These are phyloP conservation scores for Lissocephala sabroskyi DNA, from an alignment of 2,888 invertebrate species.

Conservation along the genomic window DNA sequence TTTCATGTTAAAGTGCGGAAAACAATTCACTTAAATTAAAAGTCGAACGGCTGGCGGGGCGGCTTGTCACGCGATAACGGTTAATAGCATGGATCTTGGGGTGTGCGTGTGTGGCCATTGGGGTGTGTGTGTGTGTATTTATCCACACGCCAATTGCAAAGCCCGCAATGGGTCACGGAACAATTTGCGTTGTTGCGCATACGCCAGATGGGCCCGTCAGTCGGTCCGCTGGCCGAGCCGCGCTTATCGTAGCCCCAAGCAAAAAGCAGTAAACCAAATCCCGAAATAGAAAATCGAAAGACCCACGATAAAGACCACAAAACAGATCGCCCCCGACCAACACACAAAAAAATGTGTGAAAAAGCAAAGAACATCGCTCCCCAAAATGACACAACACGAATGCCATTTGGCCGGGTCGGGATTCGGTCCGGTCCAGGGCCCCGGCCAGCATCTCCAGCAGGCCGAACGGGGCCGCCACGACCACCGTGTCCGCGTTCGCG, in stretches of 20 bases:
- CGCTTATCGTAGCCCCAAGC: not conserved
- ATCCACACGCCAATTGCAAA: slow-evolving; percentile 1
- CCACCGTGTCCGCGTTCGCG: slow-evolving; percentile 32
- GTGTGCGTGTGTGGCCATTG: not conserved
- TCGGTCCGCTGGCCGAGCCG: not conserved
- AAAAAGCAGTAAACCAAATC: too few relatives aligned
- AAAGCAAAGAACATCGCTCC: not conserved
- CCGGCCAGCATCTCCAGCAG: too few relatives aligned
- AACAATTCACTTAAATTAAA: slow-evolving; percentile 57
- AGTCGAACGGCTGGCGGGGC: slow-evolving; percentile 32
- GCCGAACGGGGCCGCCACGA: slow-evolving; percentile 13
- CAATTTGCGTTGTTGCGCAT: slow-evolving; percentile 48
- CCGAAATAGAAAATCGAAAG: too few relatives aligned
- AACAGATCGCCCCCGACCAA: too few relatives aligned
- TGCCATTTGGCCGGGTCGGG: too few relatives aligned
- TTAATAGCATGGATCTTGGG: slow-evolving; percentile 20
- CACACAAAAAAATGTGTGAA: too few relatives aligned
- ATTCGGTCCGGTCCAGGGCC: too few relatives aligned
- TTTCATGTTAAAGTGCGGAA: slow-evolving; percentile 29
- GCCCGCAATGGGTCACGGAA: slow-evolving; percentile 6
- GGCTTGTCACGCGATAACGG: slow-evolving; percentile 53
- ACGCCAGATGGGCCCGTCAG: slow-evolving; percentile 49
- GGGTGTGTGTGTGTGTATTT: slow-evolving; percentile 6
- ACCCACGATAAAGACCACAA: too few relatives aligned
- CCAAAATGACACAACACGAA: not conserved